Conservation (phyloP, 2,888 invertebrate species). For the Erpobdella octoculata region DNA sequence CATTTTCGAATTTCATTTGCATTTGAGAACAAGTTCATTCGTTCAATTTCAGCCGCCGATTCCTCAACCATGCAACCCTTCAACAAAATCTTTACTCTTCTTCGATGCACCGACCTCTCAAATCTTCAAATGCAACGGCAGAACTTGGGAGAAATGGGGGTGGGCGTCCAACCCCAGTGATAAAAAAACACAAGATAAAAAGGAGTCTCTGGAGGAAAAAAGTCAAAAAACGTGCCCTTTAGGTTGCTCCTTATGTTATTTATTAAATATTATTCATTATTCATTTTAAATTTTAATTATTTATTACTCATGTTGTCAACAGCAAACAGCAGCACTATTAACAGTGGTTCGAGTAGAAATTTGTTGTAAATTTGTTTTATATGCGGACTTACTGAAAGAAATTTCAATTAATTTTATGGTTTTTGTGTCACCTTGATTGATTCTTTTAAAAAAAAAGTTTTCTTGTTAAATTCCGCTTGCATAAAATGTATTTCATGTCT, state of each 20-base stretch:
- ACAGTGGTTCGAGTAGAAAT: too few species aligned
- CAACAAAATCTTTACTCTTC: slow-evolving; percentile 1
- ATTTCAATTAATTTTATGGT: too few species aligned
- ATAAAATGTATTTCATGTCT: too few species aligned
- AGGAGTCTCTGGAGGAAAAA: background rate
- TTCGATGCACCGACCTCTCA: background rate
- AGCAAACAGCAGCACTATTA: too few species aligned
- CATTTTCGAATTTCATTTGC: too few species aligned
- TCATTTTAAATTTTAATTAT: too few species aligned
- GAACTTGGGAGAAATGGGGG: slow-evolving; percentile 15
- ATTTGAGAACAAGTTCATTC: too few species aligned
- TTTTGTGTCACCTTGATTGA: too few species aligned
- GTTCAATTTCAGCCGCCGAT: slow-evolving; percentile 2
- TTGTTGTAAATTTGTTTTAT: too few species aligned
- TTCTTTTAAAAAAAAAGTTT: too few species aligned
- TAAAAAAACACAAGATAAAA: background rate
- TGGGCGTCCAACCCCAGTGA: background rate
- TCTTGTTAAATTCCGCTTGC: too few species aligned
- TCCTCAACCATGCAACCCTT: slow-evolving; percentile 16
- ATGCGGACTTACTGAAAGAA: background rate
- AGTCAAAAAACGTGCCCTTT: slow-evolving; percentile 16
- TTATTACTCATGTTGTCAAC: background rate
- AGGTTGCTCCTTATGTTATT: background rate
- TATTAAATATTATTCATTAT: background rate
- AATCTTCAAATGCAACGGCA: slow-evolving; percentile 22